phyloP scores from a whole-genome alignment of 2,113 vertebrate genomes.

The Neodon shergylaensis region DNA sequence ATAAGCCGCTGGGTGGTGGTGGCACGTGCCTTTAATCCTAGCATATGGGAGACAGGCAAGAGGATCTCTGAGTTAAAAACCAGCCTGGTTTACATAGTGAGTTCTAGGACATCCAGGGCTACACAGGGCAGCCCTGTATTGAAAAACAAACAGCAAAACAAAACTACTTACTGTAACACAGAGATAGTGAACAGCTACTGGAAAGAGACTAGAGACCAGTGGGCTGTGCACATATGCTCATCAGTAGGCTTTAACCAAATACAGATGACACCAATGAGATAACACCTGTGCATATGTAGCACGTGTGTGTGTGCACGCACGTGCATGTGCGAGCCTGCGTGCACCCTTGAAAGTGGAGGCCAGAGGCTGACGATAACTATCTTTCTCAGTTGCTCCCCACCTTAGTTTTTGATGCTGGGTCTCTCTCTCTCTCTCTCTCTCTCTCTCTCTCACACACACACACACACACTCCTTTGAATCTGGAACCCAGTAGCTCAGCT shows the following conservation, averaged over 20 bases:
- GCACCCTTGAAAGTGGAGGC: neutral
- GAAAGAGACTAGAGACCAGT: too few relatives aligned
- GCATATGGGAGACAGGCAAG: neutral
- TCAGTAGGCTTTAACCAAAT: neutral
- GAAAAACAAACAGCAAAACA: neutral
- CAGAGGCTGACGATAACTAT: neutral
- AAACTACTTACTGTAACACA: neutral
- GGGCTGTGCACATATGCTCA: neutral
- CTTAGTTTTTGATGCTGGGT: neutral
- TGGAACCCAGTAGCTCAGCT: neutral
- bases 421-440: neutral
- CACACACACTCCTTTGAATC: neutral
- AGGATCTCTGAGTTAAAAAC: neutral
- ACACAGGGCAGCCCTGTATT: neutral
- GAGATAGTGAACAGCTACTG: neutral
- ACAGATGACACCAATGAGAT: neutral
- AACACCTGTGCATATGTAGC: neutral
- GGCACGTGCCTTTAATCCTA: neutral
- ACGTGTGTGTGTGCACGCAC: neutral
- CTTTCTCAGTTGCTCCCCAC: neutral
- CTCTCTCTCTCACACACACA: too few relatives aligned
- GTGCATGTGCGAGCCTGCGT: accelerated
- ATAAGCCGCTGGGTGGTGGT: neutral
- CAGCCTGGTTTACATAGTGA: neutral
- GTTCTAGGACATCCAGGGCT: neutral